A percentile compares a stretch with the other conserved stretches of the same genome.
phyloP scores from a whole-genome alignment of 1,140 invertebrate genomes.

The Plodia interpunctella region DNA sequence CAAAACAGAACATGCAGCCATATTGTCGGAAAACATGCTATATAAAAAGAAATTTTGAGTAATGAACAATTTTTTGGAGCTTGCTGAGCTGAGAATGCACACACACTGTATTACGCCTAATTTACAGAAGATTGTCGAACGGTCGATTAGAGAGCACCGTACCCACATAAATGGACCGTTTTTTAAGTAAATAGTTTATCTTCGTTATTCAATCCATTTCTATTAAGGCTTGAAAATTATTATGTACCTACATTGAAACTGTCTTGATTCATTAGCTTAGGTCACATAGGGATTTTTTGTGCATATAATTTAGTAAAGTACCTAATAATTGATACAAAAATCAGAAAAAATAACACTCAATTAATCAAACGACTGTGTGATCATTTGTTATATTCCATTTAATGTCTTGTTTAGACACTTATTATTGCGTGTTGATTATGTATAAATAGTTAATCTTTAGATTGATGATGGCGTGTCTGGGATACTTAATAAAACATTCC shows the following conservation, averaged over 20 bases:
- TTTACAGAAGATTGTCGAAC: slow-evolving; percentile 10
- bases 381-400: slow-evolving; percentile 4
- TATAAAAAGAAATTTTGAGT: too few relatives aligned
- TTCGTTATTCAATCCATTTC: slow-evolving; percentile 32
- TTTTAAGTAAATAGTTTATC: slow-evolving; percentile 24
- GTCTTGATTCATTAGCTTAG: too few relatives aligned
- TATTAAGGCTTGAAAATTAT: too few relatives aligned
- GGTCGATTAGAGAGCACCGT: slow-evolving; percentile 22
- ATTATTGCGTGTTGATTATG: slow-evolving; percentile 21
- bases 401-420: slow-evolving; percentile 20
- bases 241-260: too few relatives aligned
- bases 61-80: too few relatives aligned
- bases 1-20: too few relatives aligned
- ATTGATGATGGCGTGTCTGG: neutral
- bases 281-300: too few relatives aligned
- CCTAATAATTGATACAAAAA: neutral
- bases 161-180: slow-evolving; percentile 16
- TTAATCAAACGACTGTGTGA: neutral
- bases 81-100: neutral
- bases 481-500: neutral
- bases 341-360: neutral
- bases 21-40: too few relatives aligned
- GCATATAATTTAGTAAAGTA: too few relatives aligned
- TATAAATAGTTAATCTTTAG: slow-evolving; percentile 11
- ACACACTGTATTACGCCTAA: neutral